phyloP scores from a whole-genome alignment of 2,113 vertebrate species.

The Rhagologus leucostigma region DNA sequence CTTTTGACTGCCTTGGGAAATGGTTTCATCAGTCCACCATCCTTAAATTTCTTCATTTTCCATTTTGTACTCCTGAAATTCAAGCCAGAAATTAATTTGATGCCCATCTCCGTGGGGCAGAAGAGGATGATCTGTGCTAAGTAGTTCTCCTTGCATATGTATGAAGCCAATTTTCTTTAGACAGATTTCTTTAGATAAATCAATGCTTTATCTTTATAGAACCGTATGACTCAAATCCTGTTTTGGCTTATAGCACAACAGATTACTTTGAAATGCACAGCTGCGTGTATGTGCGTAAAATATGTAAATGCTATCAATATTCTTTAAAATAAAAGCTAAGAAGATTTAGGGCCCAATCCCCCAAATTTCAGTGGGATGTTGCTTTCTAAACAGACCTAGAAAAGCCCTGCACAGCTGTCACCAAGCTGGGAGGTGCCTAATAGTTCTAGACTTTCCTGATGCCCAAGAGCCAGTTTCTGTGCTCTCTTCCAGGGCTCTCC shows the following conservation, averaged over 20 bases:
- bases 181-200: constrained; percentile 20
- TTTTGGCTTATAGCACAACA: constrained; percentile 16
- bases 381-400: not conserved
- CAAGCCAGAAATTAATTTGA: not conserved
- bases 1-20: not conserved
- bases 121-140: not conserved
- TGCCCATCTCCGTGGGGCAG: not conserved
- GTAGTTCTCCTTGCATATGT: not conserved
- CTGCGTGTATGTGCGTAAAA: not conserved
- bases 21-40: not conserved
- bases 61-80: not conserved
- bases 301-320: not conserved
- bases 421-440: not conserved
- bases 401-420: not conserved
- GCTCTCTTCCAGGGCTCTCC: not conserved
- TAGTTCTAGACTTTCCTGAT: not conserved
- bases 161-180: constrained; percentile 6
- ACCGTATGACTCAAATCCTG: not conserved
- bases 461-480: not conserved
- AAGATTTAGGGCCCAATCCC: not conserved
- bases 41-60: not conserved
- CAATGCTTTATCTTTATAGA: constrained; percentile 29
- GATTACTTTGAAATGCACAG: constrained; percentile 37
- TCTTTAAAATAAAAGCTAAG: not conserved
- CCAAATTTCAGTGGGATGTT: not conserved